Evolutionary conservation across 2,797 vertebrate species (phyloP).

Genomic region (Crenichthys baileyi): DNA sequence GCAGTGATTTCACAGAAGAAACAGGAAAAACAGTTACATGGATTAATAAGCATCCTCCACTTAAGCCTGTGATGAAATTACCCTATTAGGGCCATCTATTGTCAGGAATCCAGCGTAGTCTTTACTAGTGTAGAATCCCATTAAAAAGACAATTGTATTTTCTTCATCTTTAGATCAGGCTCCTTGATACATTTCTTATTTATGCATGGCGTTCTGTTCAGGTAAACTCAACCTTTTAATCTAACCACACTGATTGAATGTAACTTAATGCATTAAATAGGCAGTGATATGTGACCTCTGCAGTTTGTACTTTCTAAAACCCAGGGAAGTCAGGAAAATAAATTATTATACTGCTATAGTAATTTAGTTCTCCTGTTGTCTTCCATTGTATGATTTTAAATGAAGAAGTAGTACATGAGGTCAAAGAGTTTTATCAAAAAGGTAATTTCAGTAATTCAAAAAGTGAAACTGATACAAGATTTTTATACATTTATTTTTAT

Average conservation of each 20-base stretch:
- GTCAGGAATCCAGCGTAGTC: neutral
- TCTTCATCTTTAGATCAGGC: no score
- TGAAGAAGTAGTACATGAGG: no score
- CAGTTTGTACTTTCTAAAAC: neutral
- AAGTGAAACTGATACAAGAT: no score
- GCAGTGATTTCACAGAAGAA: slow-evolving; percentile 25
- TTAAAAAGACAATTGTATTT: neutral
- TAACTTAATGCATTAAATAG: neutral
- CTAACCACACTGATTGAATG: neutral
- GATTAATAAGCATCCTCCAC: slow-evolving; percentile 8
- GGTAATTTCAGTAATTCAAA: no score
- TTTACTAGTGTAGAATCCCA: neutral
- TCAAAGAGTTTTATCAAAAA: no score
- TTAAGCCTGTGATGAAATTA: neutral
- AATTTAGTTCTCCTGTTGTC: no score
- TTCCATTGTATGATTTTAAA: no score
- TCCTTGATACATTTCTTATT: no score
- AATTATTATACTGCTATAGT: no score
- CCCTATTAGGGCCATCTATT: neutral
- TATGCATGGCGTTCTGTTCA: no score
- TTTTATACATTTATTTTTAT: no score
- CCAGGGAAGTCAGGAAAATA: neutral
- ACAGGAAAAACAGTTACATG: slow-evolving; percentile 39
- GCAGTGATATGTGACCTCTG: neutral
- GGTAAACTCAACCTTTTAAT: neutral